Evolutionary conservation across 2,797 vertebrate genomes (phyloP), one percentile per base, ranked within the genome.

Genomic region (Neosalanx taihuensis): DNA sequence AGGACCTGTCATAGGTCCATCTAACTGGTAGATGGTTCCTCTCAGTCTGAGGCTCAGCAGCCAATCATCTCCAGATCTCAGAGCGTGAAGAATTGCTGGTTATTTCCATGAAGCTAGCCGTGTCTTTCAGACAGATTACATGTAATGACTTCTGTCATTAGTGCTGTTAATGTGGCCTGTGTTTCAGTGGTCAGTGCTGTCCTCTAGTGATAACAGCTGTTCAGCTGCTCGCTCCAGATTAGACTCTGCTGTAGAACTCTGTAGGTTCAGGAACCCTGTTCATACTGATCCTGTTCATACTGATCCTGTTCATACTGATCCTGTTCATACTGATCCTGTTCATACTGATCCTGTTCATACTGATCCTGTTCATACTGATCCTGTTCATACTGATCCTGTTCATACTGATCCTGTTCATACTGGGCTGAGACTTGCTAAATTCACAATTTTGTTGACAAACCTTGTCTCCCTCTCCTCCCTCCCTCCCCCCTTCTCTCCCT

Each of bases 91-190:
- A 85, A 83, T 75, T 76, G 81, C 77, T 51, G 10, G 71, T 84
- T 77, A 81, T 90, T 85, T 87, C 64, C 69, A 20, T 72, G 56
- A 84, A 71, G 58, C 29, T 59, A 79, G 79, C 72, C 60, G 58
- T 78, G 77, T 80, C 65, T 81, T 72, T 73, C 75, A 78, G 70
- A 79, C 72, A 70, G 83, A 88, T 89, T 84, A 87, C 77, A 84
- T 83, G 73, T 85, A 89, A 91, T 91, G 87, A 87, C 72, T 61
- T 63, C 74, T 74, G 77, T 70, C 83, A 87, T 89, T 87, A 88
- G 72, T 77, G 77, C 83, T 77, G 72, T 62, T 76, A 78, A 76
- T 73, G 67, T 49, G 30, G 70, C 81, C 65, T 46, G 64, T 29
- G 65, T 71, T 65, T 67, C 76, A 80, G 72, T 67, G 66, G 58